Conservation (phyloP, 2,113 vertebrate species). For the Malurus cyaneus region DNA sequence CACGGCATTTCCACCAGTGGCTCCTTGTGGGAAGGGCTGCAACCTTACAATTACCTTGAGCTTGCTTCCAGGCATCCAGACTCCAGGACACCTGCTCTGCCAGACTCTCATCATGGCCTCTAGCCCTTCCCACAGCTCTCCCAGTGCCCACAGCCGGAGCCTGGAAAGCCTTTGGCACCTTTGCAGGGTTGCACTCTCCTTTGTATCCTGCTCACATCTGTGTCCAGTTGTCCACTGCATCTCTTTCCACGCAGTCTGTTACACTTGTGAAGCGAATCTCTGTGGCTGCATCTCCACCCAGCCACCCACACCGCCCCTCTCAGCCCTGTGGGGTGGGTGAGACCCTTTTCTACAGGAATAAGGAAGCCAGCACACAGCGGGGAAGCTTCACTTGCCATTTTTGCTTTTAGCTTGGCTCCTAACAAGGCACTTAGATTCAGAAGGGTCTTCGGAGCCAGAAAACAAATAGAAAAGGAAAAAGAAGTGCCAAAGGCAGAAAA, state of each 20-base stretch:
- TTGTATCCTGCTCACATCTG: not conserved
- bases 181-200: not conserved
- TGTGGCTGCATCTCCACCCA: not conserved
- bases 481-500: not conserved
- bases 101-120: not conserved
- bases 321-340: not conserved
- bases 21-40: not conserved
- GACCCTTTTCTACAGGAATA: not conserved
- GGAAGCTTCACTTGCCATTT: not conserved
- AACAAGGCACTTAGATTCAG: not conserved
- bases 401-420: not conserved
- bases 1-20: not conserved
- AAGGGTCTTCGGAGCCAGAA: not conserved
- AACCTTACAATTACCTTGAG: not conserved
- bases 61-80: not conserved
- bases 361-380: not conserved
- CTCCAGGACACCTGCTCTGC: not conserved
- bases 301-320: not conserved
- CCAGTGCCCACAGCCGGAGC: not conserved
- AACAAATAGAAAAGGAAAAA: not conserved
- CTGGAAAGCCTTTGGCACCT: not conserved
- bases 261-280: not conserved
- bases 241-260: not conserved
- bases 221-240: rapidly evolving
- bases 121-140: not conserved